Conservation (phyloP, 2,113 vertebrate genomes). For the Corythoichthys intestinalis region DNA sequence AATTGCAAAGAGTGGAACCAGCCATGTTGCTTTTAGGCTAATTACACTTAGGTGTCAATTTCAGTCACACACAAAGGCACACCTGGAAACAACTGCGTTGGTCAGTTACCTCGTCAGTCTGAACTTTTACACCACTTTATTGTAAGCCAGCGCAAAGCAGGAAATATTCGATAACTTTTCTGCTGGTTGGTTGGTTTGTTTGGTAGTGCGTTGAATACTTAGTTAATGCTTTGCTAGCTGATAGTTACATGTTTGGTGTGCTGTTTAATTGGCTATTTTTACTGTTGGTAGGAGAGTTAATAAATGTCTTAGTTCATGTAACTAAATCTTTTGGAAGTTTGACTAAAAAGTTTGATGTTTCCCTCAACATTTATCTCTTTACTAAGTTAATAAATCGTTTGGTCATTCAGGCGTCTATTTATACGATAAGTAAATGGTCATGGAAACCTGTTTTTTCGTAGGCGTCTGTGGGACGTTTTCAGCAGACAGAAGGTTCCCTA, state of each 20-base stretch:
- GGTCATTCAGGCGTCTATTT: background rate
- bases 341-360: too few species aligned
- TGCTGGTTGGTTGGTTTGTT: too few species aligned
- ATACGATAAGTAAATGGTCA: background rate
- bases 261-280: too few species aligned
- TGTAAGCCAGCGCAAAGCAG: background rate
- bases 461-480: background rate
- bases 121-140: background rate
- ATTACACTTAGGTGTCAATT: background rate
- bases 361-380: too few species aligned
- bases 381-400: too few species aligned
- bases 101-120: background rate
- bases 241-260: too few species aligned
- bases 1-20: background rate
- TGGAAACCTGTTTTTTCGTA: background rate
- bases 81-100: background rate
- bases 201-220: too few species aligned
- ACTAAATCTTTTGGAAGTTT: too few species aligned
- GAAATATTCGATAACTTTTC: background rate
- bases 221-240: too few species aligned
- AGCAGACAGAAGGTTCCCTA: background rate
- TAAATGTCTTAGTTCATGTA: too few species aligned
- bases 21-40: background rate
- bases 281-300: too few species aligned
- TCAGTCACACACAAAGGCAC: background rate